Evolutionary conservation across 2,888 invertebrate genomes (phyloP).

Genomic region (Melinaea marsaeus): DNA sequence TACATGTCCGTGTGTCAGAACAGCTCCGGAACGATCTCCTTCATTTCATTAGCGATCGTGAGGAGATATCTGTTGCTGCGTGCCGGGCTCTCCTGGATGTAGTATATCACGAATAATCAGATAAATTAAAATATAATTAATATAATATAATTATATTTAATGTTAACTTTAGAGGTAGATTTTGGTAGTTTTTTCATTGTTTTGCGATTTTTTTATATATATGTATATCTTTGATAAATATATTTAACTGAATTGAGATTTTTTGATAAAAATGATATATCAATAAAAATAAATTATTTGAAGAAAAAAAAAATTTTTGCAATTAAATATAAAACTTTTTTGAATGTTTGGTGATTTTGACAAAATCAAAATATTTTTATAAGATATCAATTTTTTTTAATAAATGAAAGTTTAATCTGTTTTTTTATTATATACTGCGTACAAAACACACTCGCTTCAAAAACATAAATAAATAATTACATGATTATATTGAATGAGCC

Average conservation of each 20-base stretch:
- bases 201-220: no score
- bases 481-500: slow-evolving; percentile 74
- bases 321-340: no score
- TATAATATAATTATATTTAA: neutral
- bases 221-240: no score
- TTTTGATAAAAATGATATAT: no score
- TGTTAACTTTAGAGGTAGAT: neutral
- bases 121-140: slow-evolving; percentile 27
- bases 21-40: slow-evolving; percentile 52
- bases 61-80: slow-evolving; percentile 70
- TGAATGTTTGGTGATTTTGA: neutral
- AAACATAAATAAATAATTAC: slow-evolving; percentile 77
- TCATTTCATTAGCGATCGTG: slow-evolving; percentile 75
- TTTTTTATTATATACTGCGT: slow-evolving; percentile 41
- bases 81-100: slow-evolving; percentile 45
- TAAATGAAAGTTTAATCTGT: slow-evolving; percentile 33
- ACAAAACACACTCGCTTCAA: slow-evolving; percentile 71
- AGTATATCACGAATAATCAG: slow-evolving; percentile 41
- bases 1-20: slow-evolving; percentile 39
- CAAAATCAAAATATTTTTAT: neutral
- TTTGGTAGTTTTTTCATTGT: no score
- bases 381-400: neutral
- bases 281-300: no score
- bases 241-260: no score
- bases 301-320: no score